phyloP scores from a whole-genome alignment of 2,888 invertebrate species.

The Masnerella sp. region DNA sequence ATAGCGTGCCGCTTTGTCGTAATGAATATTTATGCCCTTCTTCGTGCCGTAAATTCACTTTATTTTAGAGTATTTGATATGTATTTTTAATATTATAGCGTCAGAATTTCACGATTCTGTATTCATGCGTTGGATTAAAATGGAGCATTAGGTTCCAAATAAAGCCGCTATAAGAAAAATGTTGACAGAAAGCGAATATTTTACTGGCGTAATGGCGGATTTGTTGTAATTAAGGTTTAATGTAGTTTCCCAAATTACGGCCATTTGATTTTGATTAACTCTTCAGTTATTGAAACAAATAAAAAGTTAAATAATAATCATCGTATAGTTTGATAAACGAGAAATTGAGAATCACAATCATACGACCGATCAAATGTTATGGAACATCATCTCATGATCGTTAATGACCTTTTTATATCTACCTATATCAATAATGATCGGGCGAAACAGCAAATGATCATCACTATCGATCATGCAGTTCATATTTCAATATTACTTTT shows the following conservation, averaged over 20 bases:
- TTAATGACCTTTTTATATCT: slow-evolving; percentile 14
- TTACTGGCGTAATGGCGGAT: too few relatives aligned
- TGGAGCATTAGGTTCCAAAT: too few relatives aligned
- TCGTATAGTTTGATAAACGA: slow-evolving; percentile 2
- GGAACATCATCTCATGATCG: slow-evolving; percentile 8
- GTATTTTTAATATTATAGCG: too few relatives aligned
- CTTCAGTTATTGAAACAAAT: background rate
- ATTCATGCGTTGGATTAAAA: too few relatives aligned
- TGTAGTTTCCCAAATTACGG: too few relatives aligned
- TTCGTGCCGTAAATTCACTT: too few relatives aligned
- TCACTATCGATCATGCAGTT: slow-evolving; percentile 11
- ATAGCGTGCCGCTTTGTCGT: slow-evolving; percentile 11
- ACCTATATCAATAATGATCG: slow-evolving; percentile 11
- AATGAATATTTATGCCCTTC: slow-evolving; percentile 24
- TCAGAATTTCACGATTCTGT: too few relatives aligned
- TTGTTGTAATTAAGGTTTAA: too few relatives aligned
- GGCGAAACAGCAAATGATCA: slow-evolving; percentile 5
- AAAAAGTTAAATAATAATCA: slow-evolving; percentile 8
- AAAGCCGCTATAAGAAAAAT: too few relatives aligned
- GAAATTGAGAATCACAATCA: slow-evolving; percentile 17
- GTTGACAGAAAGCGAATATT: too few relatives aligned
- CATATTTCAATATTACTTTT: too few relatives aligned
- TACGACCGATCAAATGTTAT: slow-evolving; percentile 1
- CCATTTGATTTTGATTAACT: slow-evolving; percentile 3
- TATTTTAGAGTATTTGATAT: too few relatives aligned